These are phyloP conservation scores for Epinephelus moara DNA, from an alignment of 2,113 vertebrate species.

Conservation along the genomic window DNA sequence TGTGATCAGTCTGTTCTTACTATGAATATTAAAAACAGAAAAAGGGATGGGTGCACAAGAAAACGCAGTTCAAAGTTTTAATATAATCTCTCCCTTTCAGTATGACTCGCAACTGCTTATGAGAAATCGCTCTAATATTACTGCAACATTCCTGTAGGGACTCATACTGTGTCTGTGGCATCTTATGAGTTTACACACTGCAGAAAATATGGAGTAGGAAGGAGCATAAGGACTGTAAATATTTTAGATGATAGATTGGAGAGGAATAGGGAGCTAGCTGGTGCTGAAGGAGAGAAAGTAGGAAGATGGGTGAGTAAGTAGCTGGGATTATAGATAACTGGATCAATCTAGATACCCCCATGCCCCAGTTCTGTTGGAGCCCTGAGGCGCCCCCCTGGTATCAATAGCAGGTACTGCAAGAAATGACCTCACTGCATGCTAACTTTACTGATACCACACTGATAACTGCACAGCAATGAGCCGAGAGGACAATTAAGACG, in stretches of 20 bases:
- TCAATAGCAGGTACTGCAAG: conserved; percentile 8
- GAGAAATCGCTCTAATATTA: conserved; percentile 19
- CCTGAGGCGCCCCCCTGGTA: conserved; percentile 11
- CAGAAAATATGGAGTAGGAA: background rate
- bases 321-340: background rate
- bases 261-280: background rate
- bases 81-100: background rate
- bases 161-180: conserved; percentile 1
- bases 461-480: background rate
- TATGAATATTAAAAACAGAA: background rate
- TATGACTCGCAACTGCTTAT: background rate
- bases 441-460: background rate
- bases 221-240: background rate
- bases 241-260: background rate
- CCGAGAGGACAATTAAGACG: background rate
- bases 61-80: background rate
- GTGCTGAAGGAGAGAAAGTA: background rate
- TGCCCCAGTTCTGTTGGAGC: conserved; percentile 6
- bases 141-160: conserved; percentile 21
- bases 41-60: background rate
- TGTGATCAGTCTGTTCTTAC: background rate
- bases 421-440: background rate
- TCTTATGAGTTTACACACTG: conserved; percentile 27
- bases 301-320: background rate
- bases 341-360: background rate